Conservation (phyloP, 2,888 invertebrate species). For the Temnothorax ravouxi region DNA sequence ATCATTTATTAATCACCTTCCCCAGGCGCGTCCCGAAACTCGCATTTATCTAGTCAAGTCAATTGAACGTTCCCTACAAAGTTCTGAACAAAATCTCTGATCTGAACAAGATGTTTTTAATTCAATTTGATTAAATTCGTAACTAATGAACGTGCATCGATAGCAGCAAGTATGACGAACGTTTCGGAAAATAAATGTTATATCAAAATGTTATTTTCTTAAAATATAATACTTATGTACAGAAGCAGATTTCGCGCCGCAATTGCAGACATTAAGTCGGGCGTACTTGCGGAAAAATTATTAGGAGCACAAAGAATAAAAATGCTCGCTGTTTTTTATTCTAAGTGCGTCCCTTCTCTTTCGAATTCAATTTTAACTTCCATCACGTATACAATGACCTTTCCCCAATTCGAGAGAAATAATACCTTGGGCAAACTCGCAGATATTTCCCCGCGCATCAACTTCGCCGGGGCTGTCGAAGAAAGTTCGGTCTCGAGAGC, state of each 20-base stretch:
- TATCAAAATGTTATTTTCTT: neutral
- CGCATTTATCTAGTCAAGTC: constrained; percentile 54
- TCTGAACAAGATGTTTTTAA: constrained; percentile 6
- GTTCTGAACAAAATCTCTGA: neutral
- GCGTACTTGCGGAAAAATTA: constrained; percentile 20
- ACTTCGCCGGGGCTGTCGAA: constrained; percentile 71
- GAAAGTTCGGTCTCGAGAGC: constrained; percentile 73
- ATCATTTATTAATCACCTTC: constrained; percentile 75
- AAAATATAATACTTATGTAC: neutral
- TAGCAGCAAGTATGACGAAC: neutral
- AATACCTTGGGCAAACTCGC: constrained; percentile 62
- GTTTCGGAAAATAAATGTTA: neutral
- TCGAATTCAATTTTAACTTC: constrained; percentile 70
- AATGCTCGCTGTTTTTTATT: constrained; percentile 38
- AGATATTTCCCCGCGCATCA: constrained; percentile 70
- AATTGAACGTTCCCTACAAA: constrained; percentile 17
- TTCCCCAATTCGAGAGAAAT: constrained; percentile 65
- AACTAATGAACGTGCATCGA: neutral
- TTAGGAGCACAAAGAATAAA: constrained; percentile 1
- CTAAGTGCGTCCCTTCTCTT: constrained; percentile 38
- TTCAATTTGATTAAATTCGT: constrained; percentile 23
- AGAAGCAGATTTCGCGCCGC: constrained; percentile 4
- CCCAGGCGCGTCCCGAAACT: constrained; percentile 24
- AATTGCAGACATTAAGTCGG: neutral
- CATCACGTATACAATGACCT: constrained; percentile 40